Evolutionary conservation across 2,113 vertebrate species (phyloP).

Genomic region (Pygoscelis antarcticus): DNA sequence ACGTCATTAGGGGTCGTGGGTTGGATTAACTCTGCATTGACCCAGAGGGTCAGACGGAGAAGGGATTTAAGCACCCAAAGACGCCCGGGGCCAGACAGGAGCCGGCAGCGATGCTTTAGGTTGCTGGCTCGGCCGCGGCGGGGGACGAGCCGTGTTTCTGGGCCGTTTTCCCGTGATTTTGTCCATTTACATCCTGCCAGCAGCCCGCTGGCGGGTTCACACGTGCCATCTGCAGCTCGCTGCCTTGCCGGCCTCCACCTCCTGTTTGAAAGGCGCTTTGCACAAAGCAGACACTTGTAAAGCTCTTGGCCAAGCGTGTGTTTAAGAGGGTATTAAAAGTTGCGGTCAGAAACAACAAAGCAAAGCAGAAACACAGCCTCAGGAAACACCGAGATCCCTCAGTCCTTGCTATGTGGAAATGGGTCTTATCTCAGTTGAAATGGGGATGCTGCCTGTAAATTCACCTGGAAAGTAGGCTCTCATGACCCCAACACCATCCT

Average conservation of each 20-base stretch:
- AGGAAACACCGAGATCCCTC: rapidly evolving
- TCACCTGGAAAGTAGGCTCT: not conserved
- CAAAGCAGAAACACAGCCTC: not conserved
- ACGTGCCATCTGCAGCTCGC: rapidly evolving
- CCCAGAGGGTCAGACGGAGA: rapidly evolving
- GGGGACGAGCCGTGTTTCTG: rapidly evolving
- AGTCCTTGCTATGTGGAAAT: rapidly evolving
- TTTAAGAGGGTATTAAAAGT: not conserved
- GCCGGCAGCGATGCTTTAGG: not conserved
- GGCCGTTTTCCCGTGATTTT: not conserved
- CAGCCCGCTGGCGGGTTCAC: not conserved
- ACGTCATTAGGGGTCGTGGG: rapidly evolving
- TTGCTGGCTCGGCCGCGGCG: rapidly evolving
- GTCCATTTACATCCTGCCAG: not conserved
- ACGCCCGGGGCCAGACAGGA: not conserved
- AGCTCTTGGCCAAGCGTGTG: rapidly evolving
- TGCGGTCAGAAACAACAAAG: not conserved
- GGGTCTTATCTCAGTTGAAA: not conserved
- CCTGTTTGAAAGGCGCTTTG: rapidly evolving
- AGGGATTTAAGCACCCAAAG: not conserved
- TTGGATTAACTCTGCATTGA: not conserved
- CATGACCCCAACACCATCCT: rapidly evolving
- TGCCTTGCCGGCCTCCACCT: not conserved
- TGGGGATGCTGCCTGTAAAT: not conserved
- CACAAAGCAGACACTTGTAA: not conserved